Conservation (phyloP, 2,888 invertebrate species). For the Himalopsyche kuldschensis region DNA sequence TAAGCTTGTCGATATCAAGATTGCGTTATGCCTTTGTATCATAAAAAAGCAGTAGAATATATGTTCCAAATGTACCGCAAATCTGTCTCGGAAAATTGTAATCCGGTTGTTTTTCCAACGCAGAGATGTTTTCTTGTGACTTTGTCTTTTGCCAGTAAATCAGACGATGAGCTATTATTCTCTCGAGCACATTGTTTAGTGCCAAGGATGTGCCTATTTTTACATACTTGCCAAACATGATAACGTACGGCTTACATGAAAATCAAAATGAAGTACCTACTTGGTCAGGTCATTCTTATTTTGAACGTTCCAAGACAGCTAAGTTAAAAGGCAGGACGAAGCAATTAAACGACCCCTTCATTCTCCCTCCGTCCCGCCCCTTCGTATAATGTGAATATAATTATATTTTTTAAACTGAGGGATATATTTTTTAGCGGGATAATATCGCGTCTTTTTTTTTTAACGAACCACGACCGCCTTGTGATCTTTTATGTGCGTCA, state of each 20-base stretch:
- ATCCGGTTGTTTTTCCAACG: too few relatives aligned
- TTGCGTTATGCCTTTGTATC: too few relatives aligned
- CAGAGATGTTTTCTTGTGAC: too few relatives aligned
- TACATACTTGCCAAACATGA: too few relatives aligned
- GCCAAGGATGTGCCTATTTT: too few relatives aligned
- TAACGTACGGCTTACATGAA: not conserved
- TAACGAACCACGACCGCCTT: not conserved
- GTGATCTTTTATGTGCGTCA: not conserved
- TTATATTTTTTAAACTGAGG: not conserved
- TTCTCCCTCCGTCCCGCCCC: not conserved
- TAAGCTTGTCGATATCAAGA: too few relatives aligned
- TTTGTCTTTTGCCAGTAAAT: too few relatives aligned
- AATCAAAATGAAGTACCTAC: not conserved
- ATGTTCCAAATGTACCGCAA: too few relatives aligned
- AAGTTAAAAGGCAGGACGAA: not conserved
- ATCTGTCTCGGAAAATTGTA: too few relatives aligned
- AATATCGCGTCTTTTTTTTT: not conserved
- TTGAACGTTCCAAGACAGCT: not conserved
- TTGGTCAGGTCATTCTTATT: not conserved
- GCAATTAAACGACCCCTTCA: not conserved
- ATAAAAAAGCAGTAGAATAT: too few relatives aligned
- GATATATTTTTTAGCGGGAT: not conserved
- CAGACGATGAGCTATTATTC: too few relatives aligned
- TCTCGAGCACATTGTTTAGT: too few relatives aligned
- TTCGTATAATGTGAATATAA: not conserved